Base-by-base conservation (phyloP, 92 coral and sea anemone species). In the Zoanthus sansibaricus region DNA sequence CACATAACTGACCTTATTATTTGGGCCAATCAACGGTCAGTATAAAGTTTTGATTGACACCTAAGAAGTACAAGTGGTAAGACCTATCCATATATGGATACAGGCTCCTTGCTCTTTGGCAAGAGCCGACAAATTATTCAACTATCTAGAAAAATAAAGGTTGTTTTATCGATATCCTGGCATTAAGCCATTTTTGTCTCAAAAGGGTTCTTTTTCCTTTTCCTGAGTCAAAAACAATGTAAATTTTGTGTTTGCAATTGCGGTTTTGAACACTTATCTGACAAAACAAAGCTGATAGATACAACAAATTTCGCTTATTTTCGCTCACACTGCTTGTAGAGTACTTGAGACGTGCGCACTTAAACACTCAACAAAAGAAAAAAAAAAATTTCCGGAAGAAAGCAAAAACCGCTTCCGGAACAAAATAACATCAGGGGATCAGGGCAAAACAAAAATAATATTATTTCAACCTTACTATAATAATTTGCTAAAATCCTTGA, bases 61-160 rank as follows among this genome's bases (percentile, higher is more conserved):
- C 76, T 75, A 94, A 94, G 98, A 94, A 94, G 98, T 94, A 94
- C 98, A 94, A 85, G 95, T 87, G 95, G 98, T 94, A 92, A 20
- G 64, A 8, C 13, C 1, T 68, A 55, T 80, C 73, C 72, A 37
- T 32, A 33, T 20, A 47, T 46, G 71, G 84, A 66, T 73, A 46
- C n/a, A 11, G 61, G 20, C 52, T 67, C 1, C 71, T 67, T 66
- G 85, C 85, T 17, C 83, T 31, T 37, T n/a, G 83, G 83, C 83
- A 59, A 56, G 71, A 33, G 25, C 32, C 69, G 14, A 49, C 64
- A 62, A 80, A 45, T 80, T 62, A 80, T 80, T 80, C 75, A 67
- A 46, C 58, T 80, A 62, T 46, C 73, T 80, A 80, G 62, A 80
- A 80, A 80, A 80, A 80, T 80, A 80, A 56, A 52, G 18, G 30